Evolutionary conservation across 2,888 invertebrate species (phyloP).

Genomic region (Andrena dorsata): DNA sequence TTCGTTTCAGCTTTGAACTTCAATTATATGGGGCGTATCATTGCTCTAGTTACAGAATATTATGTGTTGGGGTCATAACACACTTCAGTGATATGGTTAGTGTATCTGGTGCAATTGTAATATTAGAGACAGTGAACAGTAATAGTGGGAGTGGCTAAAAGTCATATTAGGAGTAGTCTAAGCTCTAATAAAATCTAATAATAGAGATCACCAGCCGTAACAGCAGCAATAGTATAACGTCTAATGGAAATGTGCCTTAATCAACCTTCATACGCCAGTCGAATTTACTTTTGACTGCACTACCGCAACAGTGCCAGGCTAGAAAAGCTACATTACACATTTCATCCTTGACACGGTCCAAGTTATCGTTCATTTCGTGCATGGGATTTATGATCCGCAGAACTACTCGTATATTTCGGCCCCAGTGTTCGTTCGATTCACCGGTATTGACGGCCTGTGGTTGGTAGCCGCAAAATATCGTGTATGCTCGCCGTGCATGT

Average conservation of each 20-base stretch:
- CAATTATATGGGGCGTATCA: too few relatives aligned
- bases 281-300: background rate
- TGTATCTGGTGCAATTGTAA: too few relatives aligned
- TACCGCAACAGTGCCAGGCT: background rate
- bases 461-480: slow-evolving; percentile 13
- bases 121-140: too few relatives aligned
- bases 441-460: slow-evolving; percentile 17
- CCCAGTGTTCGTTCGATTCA: slow-evolving; percentile 18
- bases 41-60: too few relatives aligned
- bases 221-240: too few relatives aligned
- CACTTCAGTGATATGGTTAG: too few relatives aligned
- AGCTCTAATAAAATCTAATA: too few relatives aligned
- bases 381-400: slow-evolving; percentile 18
- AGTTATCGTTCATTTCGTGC: slow-evolving; percentile 1
- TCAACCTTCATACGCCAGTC: background rate
- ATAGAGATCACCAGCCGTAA: too few relatives aligned
- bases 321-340: background rate
- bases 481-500: background rate
- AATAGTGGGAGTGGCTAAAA: too few relatives aligned
- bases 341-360: background rate
- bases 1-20: too few relatives aligned
- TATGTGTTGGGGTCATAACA: too few relatives aligned
- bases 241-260: background rate
- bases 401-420: slow-evolving; percentile 8
- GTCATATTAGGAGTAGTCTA: too few relatives aligned